A percentile compares a stretch with the other conserved stretches of the same genome.
Conservation (phyloP, 2,113 vertebrate genomes). For the Deroptyus accipitrinus region DNA sequence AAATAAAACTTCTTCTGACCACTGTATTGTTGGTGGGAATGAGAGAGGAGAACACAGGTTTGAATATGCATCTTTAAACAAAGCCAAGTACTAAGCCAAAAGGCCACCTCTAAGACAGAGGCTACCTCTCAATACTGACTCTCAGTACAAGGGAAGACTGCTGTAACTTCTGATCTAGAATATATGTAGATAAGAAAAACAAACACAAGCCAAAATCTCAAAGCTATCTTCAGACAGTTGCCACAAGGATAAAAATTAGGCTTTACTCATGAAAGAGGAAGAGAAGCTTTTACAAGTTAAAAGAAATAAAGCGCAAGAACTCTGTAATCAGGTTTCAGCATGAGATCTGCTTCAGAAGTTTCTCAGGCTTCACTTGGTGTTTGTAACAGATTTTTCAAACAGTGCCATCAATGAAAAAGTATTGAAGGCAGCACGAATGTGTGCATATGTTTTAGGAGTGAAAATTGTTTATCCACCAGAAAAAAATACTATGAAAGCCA, state of each 20-base stretch:
- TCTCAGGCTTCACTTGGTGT: neutral
- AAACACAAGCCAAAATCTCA: neutral
- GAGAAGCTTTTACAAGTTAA: neutral
- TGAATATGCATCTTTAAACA: slow-evolving; percentile 57
- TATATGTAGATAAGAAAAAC: neutral
- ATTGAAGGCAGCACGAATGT: neutral
- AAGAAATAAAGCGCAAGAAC: neutral
- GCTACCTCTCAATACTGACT: neutral
- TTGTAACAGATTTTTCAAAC: neutral
- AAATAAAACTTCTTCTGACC: slow-evolving; percentile 42
- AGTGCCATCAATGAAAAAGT: neutral
- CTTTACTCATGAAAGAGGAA: neutral
- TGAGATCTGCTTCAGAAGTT: neutral
- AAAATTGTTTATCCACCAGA: neutral
- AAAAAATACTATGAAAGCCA: neutral
- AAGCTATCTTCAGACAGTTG: neutral
- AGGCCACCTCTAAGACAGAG: neutral
- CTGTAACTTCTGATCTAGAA: neutral
- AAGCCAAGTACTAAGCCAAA: slow-evolving; percentile 45
- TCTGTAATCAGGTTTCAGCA: neutral
- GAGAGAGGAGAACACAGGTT: neutral
- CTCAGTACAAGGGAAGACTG: neutral
- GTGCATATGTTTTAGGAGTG: neutral
- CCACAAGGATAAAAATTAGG: neutral
- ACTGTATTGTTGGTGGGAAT: slow-evolving; percentile 12